A percentile compares a stretch with the other conserved stretches of the same genome.
Evolutionary conservation across 2,888 invertebrate genomes (phyloP).

Genomic region (Andrena bucephala): DNA sequence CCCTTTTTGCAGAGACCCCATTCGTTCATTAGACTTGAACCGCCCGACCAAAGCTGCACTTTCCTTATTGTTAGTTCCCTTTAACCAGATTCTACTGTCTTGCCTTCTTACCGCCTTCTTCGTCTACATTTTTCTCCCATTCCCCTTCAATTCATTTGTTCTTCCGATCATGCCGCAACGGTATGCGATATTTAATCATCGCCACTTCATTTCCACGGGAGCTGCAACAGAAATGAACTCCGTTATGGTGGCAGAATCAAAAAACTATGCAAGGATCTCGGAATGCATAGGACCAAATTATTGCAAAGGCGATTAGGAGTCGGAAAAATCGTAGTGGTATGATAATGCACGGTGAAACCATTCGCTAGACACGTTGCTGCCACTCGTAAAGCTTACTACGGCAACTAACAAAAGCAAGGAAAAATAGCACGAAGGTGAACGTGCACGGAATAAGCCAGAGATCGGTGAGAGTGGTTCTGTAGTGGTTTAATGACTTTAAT

Average conservation of each 20-base stretch:
- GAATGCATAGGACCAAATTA: neutral
- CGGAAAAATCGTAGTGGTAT: neutral
- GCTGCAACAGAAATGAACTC: neutral
- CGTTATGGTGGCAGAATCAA: neutral
- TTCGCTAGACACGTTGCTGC: neutral
- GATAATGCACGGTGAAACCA: neutral
- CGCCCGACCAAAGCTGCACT: conserved; percentile 56
- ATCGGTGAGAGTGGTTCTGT: conserved; percentile 21
- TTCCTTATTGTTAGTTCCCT: conserved; percentile 43
- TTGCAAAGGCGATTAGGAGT: neutral
- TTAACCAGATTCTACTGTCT: conserved; percentile 39
- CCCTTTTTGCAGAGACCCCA: conserved; percentile 66
- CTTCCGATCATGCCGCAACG: neutral
- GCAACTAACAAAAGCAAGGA: neutral
- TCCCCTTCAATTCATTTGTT: conserved; percentile 1
- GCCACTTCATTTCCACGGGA: no score
- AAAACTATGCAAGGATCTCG: no score
- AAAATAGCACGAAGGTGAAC: neutral
- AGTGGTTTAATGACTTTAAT: conserved; percentile 73
- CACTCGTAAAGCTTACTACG: neutral
- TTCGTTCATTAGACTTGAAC: conserved; percentile 77
- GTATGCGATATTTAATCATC: conserved; percentile 22
- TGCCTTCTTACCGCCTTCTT: conserved; percentile 28
- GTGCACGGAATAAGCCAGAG: conserved; percentile 20
- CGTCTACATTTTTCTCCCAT: neutral